Percentiles rank a stretch among this genome's conserved stretches.
Conservation (phyloP, 2,888 invertebrate species). For the Tuberolachnus salignus region DNA sequence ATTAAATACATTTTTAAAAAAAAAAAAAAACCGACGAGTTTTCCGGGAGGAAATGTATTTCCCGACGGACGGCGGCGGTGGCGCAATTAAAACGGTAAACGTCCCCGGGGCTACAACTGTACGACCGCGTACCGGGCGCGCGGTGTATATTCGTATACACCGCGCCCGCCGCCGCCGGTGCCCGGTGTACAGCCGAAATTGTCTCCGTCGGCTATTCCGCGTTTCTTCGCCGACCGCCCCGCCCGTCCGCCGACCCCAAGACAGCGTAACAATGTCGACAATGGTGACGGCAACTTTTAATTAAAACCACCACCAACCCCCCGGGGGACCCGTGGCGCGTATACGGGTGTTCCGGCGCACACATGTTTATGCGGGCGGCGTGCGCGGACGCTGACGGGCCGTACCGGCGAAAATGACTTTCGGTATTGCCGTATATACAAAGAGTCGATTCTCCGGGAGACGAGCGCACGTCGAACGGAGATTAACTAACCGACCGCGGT, state of each 20-base stretch:
- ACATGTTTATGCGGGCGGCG: neutral
- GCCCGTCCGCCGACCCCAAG: neutral
- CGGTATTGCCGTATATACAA: neutral
- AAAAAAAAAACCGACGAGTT: too few species aligned
- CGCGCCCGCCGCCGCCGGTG: neutral
- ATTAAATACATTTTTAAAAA: neutral
- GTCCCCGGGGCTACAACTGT: constrained; percentile 15
- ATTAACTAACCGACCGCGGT: constrained; percentile 10
- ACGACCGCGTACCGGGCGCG: neutral
- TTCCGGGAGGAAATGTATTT: constrained; percentile 20
- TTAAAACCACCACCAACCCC: constrained; percentile 48
- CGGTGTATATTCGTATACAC: neutral
- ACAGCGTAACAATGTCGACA: constrained; percentile 34
- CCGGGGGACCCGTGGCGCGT: neutral
- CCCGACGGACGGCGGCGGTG: neutral
- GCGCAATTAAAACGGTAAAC: constrained; percentile 48
- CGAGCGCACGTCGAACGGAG: neutral
- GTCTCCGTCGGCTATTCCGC: constrained; percentile 10
- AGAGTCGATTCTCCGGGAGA: constrained; percentile 9
- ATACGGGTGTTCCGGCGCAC: neutral
- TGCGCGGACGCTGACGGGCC: neutral
- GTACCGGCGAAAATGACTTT: neutral
- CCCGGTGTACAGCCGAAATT: neutral
- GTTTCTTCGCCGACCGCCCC: neutral
- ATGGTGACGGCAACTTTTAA: constrained; percentile 44